phyloP scores from a whole-genome alignment of 2,113 vertebrate species.

The Eretmochelys imbricata region DNA sequence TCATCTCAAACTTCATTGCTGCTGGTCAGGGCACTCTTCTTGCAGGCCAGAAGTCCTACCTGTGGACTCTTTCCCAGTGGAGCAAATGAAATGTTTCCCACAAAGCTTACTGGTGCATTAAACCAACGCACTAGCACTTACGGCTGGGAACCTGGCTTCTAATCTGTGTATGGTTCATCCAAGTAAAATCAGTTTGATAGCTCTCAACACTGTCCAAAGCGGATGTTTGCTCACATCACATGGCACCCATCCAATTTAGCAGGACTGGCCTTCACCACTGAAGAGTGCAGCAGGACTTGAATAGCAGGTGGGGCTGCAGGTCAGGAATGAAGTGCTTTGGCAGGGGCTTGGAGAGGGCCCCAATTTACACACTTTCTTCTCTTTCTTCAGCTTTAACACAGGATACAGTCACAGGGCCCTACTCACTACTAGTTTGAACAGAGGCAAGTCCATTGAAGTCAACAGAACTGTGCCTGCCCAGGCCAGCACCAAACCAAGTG shows the following conservation, averaged over 20 bases:
- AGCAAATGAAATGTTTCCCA: not conserved
- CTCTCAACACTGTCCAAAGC: not conserved
- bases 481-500: not conserved
- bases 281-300: not conserved
- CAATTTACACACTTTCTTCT: not conserved
- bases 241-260: not conserved
- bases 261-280: not conserved
- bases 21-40: not conserved
- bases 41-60: not conserved
- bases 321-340: not conserved
- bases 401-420: not conserved
- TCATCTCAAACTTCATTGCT: not conserved
- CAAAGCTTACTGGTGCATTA: not conserved
- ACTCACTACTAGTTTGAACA: not conserved
- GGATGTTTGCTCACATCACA: not conserved
- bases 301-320: not conserved
- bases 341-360: not conserved
- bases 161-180: accelerated
- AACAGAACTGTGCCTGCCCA: not conserved
- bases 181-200: not conserved
- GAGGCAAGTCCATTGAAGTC: not conserved
- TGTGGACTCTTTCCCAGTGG: not conserved
- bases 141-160: not conserved
- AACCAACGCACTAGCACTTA: not conserved
- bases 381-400: not conserved